Evolutionary conservation across 1,140 invertebrate species (phyloP).

Genomic region (Psix sp.): DNA sequence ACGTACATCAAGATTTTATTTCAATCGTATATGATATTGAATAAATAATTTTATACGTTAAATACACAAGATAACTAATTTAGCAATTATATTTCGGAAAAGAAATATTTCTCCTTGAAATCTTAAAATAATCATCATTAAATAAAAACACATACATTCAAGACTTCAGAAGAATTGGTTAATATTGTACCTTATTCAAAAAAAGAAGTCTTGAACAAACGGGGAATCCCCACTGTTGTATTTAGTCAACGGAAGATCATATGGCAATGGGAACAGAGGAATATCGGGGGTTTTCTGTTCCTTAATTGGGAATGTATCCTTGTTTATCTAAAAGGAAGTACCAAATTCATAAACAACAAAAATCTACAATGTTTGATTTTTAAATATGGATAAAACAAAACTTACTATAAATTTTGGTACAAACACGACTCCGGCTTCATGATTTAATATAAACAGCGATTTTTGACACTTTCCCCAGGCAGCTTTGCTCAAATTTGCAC

Average conservation of each 20-base stretch:
- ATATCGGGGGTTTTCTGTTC: conserved; percentile 69
- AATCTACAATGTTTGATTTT: too few relatives aligned
- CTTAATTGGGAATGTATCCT: conserved; percentile 70
- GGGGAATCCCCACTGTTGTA: conserved; percentile 82
- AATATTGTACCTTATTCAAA: conserved; percentile 9
- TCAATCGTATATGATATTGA: too few relatives aligned
- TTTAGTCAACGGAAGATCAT: conserved; percentile 84
- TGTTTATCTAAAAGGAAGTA: conserved; percentile 68
- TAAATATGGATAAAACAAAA: neutral
- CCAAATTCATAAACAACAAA: conserved; percentile 1
- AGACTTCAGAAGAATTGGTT: too few relatives aligned
- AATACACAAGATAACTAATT: too few relatives aligned
- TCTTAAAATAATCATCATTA: too few relatives aligned
- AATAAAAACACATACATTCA: too few relatives aligned
- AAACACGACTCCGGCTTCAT: conserved; percentile 94
- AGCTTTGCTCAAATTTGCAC: conserved; percentile 95
- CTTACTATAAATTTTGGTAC: conserved; percentile 90
- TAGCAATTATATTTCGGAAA: too few relatives aligned
- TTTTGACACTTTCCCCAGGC: conserved; percentile 89
- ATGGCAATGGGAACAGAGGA: conserved; percentile 84
- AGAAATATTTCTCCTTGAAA: too few relatives aligned
- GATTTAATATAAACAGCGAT: conserved; percentile 83
- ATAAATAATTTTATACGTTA: too few relatives aligned
- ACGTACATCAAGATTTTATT: too few relatives aligned
- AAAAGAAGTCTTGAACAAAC: conserved; percentile 76